A percentile compares a stretch with the other conserved stretches of the same genome.
These are phyloP conservation scores for Siphonodentalium dalli DNA, from an alignment of 2,888 invertebrate species.

Conservation along the genomic window DNA sequence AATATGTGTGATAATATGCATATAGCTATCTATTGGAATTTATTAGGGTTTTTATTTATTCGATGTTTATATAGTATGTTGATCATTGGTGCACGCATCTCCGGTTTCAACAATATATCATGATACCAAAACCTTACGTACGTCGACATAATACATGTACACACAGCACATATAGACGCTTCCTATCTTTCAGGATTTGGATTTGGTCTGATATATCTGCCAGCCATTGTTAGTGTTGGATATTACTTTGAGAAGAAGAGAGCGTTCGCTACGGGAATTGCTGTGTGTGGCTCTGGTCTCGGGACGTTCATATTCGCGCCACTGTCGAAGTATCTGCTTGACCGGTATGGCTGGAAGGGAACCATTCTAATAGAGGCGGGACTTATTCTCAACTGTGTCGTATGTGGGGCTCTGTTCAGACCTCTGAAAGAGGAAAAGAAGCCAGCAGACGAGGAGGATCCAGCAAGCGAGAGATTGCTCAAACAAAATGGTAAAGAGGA, in stretches of 20 bases:
- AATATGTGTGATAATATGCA: too few species aligned
- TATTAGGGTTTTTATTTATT: not conserved
- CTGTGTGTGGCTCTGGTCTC: conserved; percentile 94
- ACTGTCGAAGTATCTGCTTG: conserved; percentile 70
- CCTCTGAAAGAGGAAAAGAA: conserved; percentile 80
- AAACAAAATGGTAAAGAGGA: not conserved
- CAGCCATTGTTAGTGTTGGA: conserved; percentile 97
- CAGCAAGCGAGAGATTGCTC: not conserved
- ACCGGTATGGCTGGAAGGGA: conserved; percentile 83
- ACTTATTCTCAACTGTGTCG: conserved; percentile 83
- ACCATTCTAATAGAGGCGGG: conserved; percentile 85
- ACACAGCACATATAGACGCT: conserved; percentile 7
- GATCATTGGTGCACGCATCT: too few species aligned
- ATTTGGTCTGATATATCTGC: conserved; percentile 95
- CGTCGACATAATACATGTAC: too few species aligned
- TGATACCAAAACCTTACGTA: too few species aligned
- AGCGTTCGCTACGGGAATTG: conserved; percentile 94
- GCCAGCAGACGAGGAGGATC: not conserved
- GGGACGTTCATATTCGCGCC: conserved; percentile 90
- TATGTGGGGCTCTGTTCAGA: conserved; percentile 89
- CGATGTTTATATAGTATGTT: too few species aligned
- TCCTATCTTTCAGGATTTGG: conserved; percentile 78
- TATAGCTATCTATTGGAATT: not conserved
- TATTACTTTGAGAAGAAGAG: conserved; percentile 95
- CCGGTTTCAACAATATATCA: too few species aligned